Percentiles rank a stretch among this genome's conserved stretches.
phyloP scores from a whole-genome alignment of 2,797 vertebrate species.

The Lutjanus campechanus region DNA sequence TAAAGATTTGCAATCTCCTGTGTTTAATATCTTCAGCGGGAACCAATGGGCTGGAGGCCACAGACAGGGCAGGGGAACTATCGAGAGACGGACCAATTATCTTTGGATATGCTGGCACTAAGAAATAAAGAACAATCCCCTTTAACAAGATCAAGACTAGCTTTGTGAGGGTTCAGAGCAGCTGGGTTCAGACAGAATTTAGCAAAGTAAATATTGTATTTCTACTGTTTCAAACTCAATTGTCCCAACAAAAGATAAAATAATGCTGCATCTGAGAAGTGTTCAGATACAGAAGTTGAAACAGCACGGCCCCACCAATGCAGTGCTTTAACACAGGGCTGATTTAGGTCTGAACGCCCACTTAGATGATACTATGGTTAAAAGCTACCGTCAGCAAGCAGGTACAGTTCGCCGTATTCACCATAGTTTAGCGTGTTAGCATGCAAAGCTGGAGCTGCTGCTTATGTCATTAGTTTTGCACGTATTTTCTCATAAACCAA shows the following conservation, averaged over 20 bases:
- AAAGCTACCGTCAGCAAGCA: background rate
- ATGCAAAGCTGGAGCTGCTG: too few species aligned
- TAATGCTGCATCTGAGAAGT: background rate
- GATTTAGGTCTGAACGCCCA: background rate
- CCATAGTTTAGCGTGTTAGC: background rate
- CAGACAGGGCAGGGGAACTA: background rate
- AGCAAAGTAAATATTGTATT: background rate
- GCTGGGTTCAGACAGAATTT: background rate
- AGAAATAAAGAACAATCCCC: background rate
- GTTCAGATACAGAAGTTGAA: background rate
- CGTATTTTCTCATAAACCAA: slow-evolving; percentile 1
- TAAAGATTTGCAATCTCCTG: background rate
- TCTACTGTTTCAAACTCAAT: background rate
- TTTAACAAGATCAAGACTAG: background rate
- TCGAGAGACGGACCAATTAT: background rate
- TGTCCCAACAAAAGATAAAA: background rate
- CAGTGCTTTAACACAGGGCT: background rate
- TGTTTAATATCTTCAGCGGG: background rate
- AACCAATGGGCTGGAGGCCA: background rate
- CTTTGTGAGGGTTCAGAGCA: background rate
- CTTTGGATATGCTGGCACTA: background rate
- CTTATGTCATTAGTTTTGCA: background rate
- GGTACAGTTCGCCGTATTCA: background rate
- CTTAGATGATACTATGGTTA: background rate
- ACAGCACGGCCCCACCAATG: background rate